phyloP scores from a whole-genome alignment of 1,140 invertebrate species.

The Lordiphosa clarofinis region DNA sequence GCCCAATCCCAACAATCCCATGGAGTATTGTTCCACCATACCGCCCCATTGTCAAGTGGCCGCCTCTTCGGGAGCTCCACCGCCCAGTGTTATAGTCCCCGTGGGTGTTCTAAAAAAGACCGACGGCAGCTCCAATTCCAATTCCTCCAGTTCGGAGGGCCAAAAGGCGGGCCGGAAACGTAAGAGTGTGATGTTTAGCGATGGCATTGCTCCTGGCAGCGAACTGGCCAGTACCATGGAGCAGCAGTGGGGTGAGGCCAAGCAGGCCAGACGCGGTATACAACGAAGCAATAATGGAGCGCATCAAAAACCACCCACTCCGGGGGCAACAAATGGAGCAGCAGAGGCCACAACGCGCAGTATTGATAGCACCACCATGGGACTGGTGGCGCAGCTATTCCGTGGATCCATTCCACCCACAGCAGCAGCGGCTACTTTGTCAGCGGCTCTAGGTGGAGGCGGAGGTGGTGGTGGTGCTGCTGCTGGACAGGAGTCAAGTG shows the following conservation, averaged over 20 bases:
- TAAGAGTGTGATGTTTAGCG: slow-evolving; percentile 94
- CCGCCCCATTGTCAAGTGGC: slow-evolving; percentile 89
- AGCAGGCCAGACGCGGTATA: slow-evolving; percentile 58
- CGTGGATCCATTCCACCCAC: slow-evolving; percentile 71
- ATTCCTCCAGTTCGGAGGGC: slow-evolving; percentile 66
- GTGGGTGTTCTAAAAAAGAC: slow-evolving; percentile 90
- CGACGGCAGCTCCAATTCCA: slow-evolving; percentile 80
- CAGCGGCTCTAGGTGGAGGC: slow-evolving; percentile 26
- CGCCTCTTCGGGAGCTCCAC: slow-evolving; percentile 81
- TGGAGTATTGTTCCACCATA: slow-evolving; percentile 94
- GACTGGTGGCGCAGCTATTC: slow-evolving; percentile 67
- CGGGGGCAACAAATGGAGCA: slow-evolving; percentile 10
- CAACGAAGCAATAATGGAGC: slow-evolving; percentile 40
- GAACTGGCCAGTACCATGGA: slow-evolving; percentile 87
- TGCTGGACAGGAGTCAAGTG: slow-evolving; percentile 13
- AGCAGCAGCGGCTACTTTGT: slow-evolving; percentile 60
- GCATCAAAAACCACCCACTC: slow-evolving; percentile 61
- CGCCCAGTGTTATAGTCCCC: slow-evolving; percentile 91
- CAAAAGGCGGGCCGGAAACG: slow-evolving; percentile 81
- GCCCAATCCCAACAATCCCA: slow-evolving; percentile 93
- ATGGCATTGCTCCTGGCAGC: slow-evolving; percentile 94
- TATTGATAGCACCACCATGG: slow-evolving; percentile 60
- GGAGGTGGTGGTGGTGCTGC: too few relatives aligned
- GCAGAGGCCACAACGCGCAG: slow-evolving; percentile 35
- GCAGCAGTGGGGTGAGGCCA: slow-evolving; percentile 68